phyloP scores from a whole-genome alignment of 2,888 invertebrate genomes.

The Spodoptera picta region DNA sequence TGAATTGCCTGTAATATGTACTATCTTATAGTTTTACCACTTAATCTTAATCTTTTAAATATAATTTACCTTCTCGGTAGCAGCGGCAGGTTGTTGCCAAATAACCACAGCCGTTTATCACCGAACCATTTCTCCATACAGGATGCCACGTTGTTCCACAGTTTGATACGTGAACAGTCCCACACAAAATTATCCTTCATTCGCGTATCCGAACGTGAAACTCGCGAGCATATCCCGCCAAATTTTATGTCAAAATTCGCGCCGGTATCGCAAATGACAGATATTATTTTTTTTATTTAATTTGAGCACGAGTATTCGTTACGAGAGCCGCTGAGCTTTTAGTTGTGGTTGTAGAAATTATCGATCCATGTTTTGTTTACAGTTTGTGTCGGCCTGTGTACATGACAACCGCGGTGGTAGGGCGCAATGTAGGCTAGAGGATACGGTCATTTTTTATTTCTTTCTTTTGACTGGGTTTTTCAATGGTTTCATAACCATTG shows the following conservation, averaged over 20 bases:
- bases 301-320: constrained; percentile 63
- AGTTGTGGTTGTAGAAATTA: constrained; percentile 74
- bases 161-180: constrained; percentile 73
- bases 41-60: not conserved
- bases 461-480: not conserved
- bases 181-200: constrained; percentile 73
- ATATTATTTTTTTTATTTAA: constrained; percentile 46
- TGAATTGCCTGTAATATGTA: too few relatives aligned
- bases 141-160: constrained; percentile 86
- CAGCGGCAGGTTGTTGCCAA: constrained; percentile 96
- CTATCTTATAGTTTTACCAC: too few relatives aligned
- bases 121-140: constrained; percentile 98
- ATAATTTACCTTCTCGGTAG: constrained; percentile 92
- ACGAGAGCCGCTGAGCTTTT: constrained; percentile 76
- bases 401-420: constrained; percentile 86
- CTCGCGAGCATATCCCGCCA: constrained; percentile 75
- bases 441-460: constrained; percentile 34
- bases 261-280: constrained; percentile 45
- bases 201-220: constrained; percentile 72
- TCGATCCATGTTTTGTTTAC: constrained; percentile 87
- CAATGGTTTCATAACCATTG: not conserved
- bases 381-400: constrained; percentile 83
- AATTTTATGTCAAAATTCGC: constrained; percentile 66
- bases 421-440: constrained; percentile 70
- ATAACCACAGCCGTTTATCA: constrained; percentile 96